Evolutionary conservation across 1,140 invertebrate species (phyloP), one percentile per base, ranked within the genome.

Genomic region (Phthorimaea operculella): DNA sequence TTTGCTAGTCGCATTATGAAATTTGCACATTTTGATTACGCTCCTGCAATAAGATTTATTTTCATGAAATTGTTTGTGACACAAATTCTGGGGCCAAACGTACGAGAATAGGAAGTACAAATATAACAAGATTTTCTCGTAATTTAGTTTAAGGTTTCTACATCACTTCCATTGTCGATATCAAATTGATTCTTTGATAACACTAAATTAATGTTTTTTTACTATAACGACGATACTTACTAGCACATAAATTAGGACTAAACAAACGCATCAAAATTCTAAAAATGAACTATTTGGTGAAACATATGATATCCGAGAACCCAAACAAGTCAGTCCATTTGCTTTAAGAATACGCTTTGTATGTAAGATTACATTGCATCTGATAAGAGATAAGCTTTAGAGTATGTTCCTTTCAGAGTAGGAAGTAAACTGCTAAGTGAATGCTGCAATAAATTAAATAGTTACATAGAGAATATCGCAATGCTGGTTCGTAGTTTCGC

Each of bases 31-130:
- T 39, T 39, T 39, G n/a, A 39, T 12, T 39, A 3, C 15, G 15
- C 15, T 47, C 8, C n/a, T 47, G 44, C 9, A 47, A 47, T 47
- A 15, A 15, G 44, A 47, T 15, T 47, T 17, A 9, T 15, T 5
- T 47, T 47, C 44, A 15, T 2, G 4, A 47, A 47, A 47, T 47
- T 58, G 39, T 74, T 74, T 74, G 61, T 68, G 54, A 78, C 71
- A 77, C 60, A 78, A 76, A 70, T 71, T 79, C 70, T 77, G 78
- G 79, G 79, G 76, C 78, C 79, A 83, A 72, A 68, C 58, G 62
- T 70, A 75, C 75, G 78, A 79, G 69, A 76, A 75, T 67, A 72
- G 66, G 68, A 74, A 83, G 79, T 83, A 83, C 79, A 83, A 83
- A 83, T 78, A 74, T 70, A 75, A 69, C 61, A 70, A 68, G 70